phyloP scores from a whole-genome alignment of 2,888 invertebrate species.

The Lasioglossum calceatum region DNA sequence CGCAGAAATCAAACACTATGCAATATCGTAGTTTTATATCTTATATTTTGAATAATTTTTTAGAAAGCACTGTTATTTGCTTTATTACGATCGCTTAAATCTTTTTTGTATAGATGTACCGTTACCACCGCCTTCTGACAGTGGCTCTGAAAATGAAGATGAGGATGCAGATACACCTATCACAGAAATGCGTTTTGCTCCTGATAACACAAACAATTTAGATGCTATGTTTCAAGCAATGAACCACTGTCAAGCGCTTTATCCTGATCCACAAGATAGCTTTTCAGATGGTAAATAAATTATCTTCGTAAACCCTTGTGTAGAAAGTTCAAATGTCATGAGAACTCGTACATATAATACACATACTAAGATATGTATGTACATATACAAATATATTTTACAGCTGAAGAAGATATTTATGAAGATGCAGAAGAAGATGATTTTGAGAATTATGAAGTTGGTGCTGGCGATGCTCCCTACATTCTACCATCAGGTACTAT shows the following conservation, averaged over 20 bases:
- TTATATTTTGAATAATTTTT: background rate
- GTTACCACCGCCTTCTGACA: constrained; percentile 68
- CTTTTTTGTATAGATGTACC: constrained; percentile 68
- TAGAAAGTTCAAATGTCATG: background rate
- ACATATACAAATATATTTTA: constrained; percentile 41
- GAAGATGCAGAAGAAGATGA: constrained; percentile 85
- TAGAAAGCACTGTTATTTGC: background rate
- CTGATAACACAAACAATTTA: constrained; percentile 87
- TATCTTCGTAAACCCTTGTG: background rate
- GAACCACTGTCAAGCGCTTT: constrained; percentile 91
- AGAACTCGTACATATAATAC: background rate
- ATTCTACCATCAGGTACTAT: constrained; percentile 79
- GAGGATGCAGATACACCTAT: constrained; percentile 86
- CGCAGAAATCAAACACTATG: constrained; percentile 3
- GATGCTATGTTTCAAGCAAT: constrained; percentile 90
- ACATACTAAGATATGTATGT: background rate
- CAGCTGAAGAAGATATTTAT: constrained; percentile 85
- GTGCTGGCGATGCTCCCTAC: constrained; percentile 83
- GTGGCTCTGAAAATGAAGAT: constrained; percentile 80
- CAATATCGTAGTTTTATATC: constrained; percentile 16
- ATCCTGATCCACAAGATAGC: constrained; percentile 91
- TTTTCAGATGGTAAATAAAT: constrained; percentile 83
- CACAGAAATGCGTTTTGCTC: constrained; percentile 90
- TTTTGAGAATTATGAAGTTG: constrained; percentile 84
- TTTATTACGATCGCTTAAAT: background rate